These are phyloP conservation scores for Cyanistes caeruleus DNA, from an alignment of 2,113 vertebrate species.

Conservation along the genomic window DNA sequence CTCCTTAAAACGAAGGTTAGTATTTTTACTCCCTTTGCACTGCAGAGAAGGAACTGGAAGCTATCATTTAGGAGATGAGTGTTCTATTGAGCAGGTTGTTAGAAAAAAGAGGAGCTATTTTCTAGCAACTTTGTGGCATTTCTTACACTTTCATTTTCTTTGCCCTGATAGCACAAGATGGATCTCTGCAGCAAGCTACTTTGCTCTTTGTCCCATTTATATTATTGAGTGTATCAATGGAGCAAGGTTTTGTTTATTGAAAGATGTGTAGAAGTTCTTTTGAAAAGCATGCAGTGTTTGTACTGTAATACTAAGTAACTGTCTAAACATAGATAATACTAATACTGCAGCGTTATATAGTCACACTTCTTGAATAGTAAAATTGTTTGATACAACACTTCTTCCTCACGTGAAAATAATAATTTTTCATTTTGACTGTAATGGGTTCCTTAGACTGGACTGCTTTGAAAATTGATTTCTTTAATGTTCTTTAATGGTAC, in stretches of 20 bases:
- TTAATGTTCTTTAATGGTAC: not conserved
- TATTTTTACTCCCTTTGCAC: not conserved
- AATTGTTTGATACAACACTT: not conserved
- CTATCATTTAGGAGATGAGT: not conserved
- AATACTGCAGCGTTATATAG: not conserved
- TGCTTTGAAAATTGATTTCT: not conserved
- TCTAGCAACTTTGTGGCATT: not conserved
- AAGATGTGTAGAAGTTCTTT: not conserved
- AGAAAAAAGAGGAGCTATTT: not conserved
- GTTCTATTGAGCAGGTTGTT: not conserved
- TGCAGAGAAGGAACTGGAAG: not conserved
- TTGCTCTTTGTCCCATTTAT: not conserved
- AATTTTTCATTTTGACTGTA: not conserved
- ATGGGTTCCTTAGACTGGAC: not conserved
- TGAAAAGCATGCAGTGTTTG: not conserved
- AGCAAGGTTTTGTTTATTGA: not conserved
- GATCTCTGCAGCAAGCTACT: not conserved
- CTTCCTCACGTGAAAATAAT: not conserved
- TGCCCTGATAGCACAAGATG: not conserved
- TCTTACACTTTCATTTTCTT: slow-evolving; percentile 13
- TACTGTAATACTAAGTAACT: not conserved
- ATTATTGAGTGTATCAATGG: not conserved
- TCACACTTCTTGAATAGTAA: not conserved
- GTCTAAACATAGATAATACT: not conserved
- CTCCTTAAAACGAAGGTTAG: not conserved